Base-by-base conservation (phyloP, 2,797 vertebrate genomes). In the Falco novaeseelandiae region DNA sequence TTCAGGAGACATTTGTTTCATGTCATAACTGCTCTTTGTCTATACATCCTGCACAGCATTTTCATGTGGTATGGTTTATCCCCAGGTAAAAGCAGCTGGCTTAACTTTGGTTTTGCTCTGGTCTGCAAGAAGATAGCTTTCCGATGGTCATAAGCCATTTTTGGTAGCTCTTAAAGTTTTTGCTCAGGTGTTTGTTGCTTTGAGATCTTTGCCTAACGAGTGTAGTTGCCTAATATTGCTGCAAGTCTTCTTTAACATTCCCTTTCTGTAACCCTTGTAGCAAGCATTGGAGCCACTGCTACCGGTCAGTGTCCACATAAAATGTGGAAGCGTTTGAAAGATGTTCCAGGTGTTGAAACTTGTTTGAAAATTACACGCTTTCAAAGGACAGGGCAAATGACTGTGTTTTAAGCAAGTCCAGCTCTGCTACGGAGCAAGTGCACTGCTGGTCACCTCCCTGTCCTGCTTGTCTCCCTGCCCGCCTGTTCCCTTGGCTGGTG, bases 1-100 rank as follows among this genome's bases (percentile, higher is more conserved):
- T 89, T 90, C 78, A 62, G 81, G 82, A 94, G 93, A 90, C 86
- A 57, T 95, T 95, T 92, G 59, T 87, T 93, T 90, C 57, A 12
- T 85, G 90, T 89, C 74, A 19, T 63, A 82, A 22, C 62, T 95
- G 71, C 81, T 89, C 52, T 91, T 86, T 87, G 82, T 89, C 85
- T 93, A 0, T 44, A 40, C 52, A 29, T 40, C 55, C 82, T 63
- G 21, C 55, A 6, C 48, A 59, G 27, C 2, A 1, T 59, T 77
- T 73, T 62, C 86, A 46, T 6, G 8, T 61, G 80, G 19, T 51
- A 3, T 34, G 72, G 49, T 87, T 86, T 84, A 79, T 49, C 51
- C 54, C 21, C 80, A 90, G 83, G 85, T 80, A 79, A 25, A 69
- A 83, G 84, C 89, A 94, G 46, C 67, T 78, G 66, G 9, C 40